These are phyloP conservation scores for Aradophagus sp. DNA, from an alignment of 1,140 invertebrate species.

Conservation along the genomic window DNA sequence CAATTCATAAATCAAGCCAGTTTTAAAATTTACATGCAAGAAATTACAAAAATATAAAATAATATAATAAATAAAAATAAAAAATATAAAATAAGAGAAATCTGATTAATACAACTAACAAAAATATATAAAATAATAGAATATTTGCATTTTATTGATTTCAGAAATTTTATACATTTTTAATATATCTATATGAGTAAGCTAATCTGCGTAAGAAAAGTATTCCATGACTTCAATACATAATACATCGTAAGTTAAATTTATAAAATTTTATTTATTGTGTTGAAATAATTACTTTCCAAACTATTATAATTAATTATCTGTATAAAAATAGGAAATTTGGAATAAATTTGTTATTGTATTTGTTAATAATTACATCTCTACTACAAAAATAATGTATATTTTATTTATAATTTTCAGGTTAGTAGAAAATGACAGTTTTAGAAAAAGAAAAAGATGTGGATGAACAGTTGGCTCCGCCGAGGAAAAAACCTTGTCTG, in stretches of 20 bases:
- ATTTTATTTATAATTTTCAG: slow-evolving; percentile 56
- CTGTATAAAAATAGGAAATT: too few species aligned
- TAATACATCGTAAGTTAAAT: slow-evolving; percentile 68
- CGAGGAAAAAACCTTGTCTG: slow-evolving; percentile 73
- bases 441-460: slow-evolving; percentile 74
- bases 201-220: slow-evolving; percentile 26
- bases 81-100: too few species aligned
- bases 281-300: too few species aligned
- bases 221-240: slow-evolving; percentile 70
- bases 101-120: too few species aligned
- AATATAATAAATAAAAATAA: too few species aligned
- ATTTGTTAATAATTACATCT: neutral
- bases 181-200: slow-evolving; percentile 26
- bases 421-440: slow-evolving; percentile 75
- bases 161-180: slow-evolving; percentile 6
- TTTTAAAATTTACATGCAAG: too few species aligned
- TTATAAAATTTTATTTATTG: slow-evolving; percentile 1
- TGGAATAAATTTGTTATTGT: too few species aligned
- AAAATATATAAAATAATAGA: neutral
- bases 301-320: too few species aligned
- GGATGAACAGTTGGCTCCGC: slow-evolving; percentile 72
- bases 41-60: too few species aligned
- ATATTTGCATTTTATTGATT: slow-evolving; percentile 1
- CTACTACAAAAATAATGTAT: neutral
- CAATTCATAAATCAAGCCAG: too few species aligned